Evolutionary conservation across 2,797 vertebrate genomes (phyloP).

Genomic region (Pangasius sanitwongsei): DNA sequence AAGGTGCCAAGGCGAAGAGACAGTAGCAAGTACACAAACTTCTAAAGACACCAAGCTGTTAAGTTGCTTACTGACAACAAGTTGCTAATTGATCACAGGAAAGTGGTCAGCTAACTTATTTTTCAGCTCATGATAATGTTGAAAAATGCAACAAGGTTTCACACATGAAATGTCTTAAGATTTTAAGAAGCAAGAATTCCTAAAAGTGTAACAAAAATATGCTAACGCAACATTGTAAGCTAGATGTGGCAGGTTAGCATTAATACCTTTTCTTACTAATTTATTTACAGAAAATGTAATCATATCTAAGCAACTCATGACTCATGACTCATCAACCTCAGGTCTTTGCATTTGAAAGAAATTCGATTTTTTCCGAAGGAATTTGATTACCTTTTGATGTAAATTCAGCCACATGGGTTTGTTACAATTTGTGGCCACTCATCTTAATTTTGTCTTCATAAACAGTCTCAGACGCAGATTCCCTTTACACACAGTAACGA

Average conservation of each 20-base stretch:
- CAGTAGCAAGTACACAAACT: slow-evolving; percentile 33
- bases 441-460: neutral
- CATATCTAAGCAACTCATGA: neutral
- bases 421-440: neutral
- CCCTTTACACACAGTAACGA: neutral
- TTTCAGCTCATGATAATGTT: neutral
- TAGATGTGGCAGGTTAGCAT: neutral
- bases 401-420: neutral
- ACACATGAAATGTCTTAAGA: neutral
- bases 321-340: neutral
- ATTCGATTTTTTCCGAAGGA: neutral
- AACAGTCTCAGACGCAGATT: neutral
- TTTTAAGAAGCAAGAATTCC: neutral
- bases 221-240: no score
- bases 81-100: neutral
- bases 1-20: slow-evolving; percentile 36
- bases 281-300: neutral
- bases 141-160: neutral
- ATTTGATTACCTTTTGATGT: neutral
- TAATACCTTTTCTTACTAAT: neutral
- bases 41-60: neutral
- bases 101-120: neutral
- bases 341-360: neutral
- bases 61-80: neutral
- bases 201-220: neutral